Base-by-base conservation (phyloP, 2,113 vertebrate species). In the Hemiprocne comata region DNA sequence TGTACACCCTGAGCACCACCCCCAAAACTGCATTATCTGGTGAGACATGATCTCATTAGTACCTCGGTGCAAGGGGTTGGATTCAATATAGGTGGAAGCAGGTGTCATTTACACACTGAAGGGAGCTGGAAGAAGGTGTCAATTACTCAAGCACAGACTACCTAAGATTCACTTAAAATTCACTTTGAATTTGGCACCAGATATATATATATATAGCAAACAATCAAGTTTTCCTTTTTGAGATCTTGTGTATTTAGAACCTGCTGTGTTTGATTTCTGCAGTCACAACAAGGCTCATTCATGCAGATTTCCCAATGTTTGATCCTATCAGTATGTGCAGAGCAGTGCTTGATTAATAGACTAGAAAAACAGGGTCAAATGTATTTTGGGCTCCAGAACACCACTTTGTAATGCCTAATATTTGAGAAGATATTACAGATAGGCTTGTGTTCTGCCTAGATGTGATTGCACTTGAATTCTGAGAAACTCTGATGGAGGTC, bases 221-320 rank as follows among this genome's bases (percentile, higher is more conserved):
- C 90, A 89, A 95, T 95, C 88, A 96, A 95, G 74, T 83, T 95
- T 97, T 89, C 90, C 76, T 96, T 93, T 80, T 83, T 0, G 40
- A 93, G 85, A 87, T 87, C 85, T 67, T 57, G 65, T 90, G 86
- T 87, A 80, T 89, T 94, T 94, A 88, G 95, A 94, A 85, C 90
- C 90, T 85, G 85, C 91, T 94, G 86, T 54, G 83, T 93, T 97
- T 97, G 92, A 96, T 97, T 95, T 94, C 38, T 94, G 87, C 94
- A 93, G 93, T 82, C 93, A 94, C 87, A 97, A 96, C 93, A 97
- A 96, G 67, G 85, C 90, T 93, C 94, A 97, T 96, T 95, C 90
- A 92, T 90, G 94, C 96, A 92, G 91, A 89, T 72, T 97, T 92
- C 81, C 89, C 40, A 40, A 90, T 53, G 55, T 78, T 97, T 87